Percentiles rank a stretch among this genome's conserved stretches.
Evolutionary conservation across 2,797 vertebrate genomes (phyloP).

Genomic region (Pseudomugil gertrudae): DNA sequence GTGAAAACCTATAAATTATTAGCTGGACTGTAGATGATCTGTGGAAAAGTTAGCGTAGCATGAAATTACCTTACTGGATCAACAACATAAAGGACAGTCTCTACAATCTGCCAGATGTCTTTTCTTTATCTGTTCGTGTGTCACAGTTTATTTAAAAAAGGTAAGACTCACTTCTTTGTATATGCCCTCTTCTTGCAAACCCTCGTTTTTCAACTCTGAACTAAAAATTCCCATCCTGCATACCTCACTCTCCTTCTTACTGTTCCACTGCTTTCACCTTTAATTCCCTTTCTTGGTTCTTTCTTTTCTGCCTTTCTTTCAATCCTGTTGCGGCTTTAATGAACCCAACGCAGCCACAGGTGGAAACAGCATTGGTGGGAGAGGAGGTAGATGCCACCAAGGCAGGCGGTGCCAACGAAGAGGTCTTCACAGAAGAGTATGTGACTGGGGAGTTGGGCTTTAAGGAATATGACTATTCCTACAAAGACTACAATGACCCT

Average conservation of each 20-base stretch:
- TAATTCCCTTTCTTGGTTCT: conserved; percentile 20
- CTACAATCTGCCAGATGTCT: conserved; percentile 41
- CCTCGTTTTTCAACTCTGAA: conserved; percentile 18
- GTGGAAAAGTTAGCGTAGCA: conserved; percentile 15
- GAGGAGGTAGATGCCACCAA: conserved; percentile 77
- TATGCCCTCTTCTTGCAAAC: conserved; percentile 48
- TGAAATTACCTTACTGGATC: conserved; percentile 9
- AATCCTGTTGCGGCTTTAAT: conserved; percentile 45
- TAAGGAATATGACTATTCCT: conserved; percentile 90
- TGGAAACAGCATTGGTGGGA: conserved; percentile 67
- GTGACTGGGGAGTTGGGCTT: conserved; percentile 80
- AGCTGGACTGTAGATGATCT: conserved; percentile 27
- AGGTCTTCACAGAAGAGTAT: conserved; percentile 85
- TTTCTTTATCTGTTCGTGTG: conserved; percentile 51
- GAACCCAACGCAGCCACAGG: conserved; percentile 66
- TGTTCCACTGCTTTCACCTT: conserved; percentile 11
- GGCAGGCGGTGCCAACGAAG: conserved; percentile 70
- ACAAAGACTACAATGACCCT: conserved; percentile 87
- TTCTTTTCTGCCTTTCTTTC: conserved; percentile 25
- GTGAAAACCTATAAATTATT: conserved; percentile 43
- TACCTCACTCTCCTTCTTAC: conserved; percentile 1
- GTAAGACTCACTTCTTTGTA: conserved; percentile 80
- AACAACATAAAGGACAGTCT: conserved; percentile 7
- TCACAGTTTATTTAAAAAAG: conserved; percentile 70
- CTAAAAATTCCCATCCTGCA: conserved; percentile 27